These are phyloP conservation scores for Rana temporaria DNA, from an alignment of 2,113 vertebrate species.

Conservation along the genomic window DNA sequence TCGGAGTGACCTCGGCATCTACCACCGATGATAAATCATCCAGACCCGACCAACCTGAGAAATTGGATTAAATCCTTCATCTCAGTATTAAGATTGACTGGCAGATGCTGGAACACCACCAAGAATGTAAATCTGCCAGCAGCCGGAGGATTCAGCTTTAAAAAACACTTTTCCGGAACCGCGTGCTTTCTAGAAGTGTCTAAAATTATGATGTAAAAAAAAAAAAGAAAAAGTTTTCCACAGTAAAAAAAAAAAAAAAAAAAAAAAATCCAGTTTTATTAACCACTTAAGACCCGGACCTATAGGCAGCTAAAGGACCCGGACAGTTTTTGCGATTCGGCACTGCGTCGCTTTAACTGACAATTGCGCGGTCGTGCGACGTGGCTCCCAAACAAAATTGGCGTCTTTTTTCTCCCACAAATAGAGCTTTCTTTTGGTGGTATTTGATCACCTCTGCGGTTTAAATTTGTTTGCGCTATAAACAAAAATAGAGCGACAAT, in stretches of 20 bases:
- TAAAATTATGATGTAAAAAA: not conserved
- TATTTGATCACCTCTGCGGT: too few species aligned
- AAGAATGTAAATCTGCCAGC: not conserved
- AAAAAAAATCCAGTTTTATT: not conserved
- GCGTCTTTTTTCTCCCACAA: too few species aligned
- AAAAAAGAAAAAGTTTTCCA: not conserved
- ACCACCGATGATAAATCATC: not conserved
- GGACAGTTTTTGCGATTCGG: too few species aligned
- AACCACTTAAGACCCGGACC: too few species aligned
- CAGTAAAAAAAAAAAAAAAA: too few species aligned
- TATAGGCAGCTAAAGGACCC: too few species aligned
- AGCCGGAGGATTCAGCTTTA: not conserved
- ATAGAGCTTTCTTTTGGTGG: too few species aligned
- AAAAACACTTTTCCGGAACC: not conserved
- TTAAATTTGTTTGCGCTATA: too few species aligned
- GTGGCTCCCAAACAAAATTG: too few species aligned
- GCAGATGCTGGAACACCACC: constrained; percentile 1
- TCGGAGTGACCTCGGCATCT: not conserved
- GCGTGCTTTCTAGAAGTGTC: not conserved
- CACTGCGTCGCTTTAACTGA: too few species aligned
- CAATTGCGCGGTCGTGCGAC: too few species aligned
- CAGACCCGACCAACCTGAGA: not conserved
- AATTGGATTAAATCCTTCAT: constrained; percentile 4
- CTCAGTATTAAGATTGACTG: not conserved
- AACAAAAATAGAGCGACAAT: too few species aligned